Conservation (phyloP, 1,140 invertebrate species). For the Orussus abietinus region DNA sequence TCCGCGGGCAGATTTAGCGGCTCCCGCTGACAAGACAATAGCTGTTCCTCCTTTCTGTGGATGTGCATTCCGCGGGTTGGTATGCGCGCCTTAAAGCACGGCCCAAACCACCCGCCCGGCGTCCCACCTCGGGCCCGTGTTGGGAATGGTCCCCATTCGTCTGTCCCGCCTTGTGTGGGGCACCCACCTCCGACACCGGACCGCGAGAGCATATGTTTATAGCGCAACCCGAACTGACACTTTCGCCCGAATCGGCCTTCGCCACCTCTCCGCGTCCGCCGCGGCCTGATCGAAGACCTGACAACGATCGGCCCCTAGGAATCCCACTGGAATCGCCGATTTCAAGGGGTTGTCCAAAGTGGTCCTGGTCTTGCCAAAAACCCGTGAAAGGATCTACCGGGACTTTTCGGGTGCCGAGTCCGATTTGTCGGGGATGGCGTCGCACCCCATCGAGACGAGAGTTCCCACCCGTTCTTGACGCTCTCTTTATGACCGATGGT, state of each 20-base stretch:
- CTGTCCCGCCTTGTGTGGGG: conserved; percentile 23
- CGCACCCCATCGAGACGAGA: too few relatives aligned
- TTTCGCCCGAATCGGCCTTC: conserved; percentile 29
- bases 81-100: conserved; percentile 24
- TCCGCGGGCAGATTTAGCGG: conserved; percentile 45
- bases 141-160: conserved; percentile 30
- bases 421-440: too few relatives aligned
- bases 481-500: too few relatives aligned
- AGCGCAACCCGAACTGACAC: conserved; percentile 27
- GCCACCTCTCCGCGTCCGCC: too few relatives aligned
- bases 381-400: too few relatives aligned
- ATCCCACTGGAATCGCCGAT: too few relatives aligned
- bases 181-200: conserved; percentile 3
- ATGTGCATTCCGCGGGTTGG: conserved; percentile 35
- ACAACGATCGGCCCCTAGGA: too few relatives aligned
- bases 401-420: too few relatives aligned
- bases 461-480: too few relatives aligned
- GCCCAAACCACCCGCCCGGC: conserved; percentile 18
- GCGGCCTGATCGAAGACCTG: too few relatives aligned
- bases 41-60: conserved; percentile 38
- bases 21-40: conserved; percentile 48
- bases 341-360: too few relatives aligned
- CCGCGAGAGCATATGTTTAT: conserved; percentile 27
- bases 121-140: conserved; percentile 16
- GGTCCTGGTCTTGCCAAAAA: too few relatives aligned